Conservation (phyloP, 2,797 vertebrate species). For the Podarcis lilfordi region DNA sequence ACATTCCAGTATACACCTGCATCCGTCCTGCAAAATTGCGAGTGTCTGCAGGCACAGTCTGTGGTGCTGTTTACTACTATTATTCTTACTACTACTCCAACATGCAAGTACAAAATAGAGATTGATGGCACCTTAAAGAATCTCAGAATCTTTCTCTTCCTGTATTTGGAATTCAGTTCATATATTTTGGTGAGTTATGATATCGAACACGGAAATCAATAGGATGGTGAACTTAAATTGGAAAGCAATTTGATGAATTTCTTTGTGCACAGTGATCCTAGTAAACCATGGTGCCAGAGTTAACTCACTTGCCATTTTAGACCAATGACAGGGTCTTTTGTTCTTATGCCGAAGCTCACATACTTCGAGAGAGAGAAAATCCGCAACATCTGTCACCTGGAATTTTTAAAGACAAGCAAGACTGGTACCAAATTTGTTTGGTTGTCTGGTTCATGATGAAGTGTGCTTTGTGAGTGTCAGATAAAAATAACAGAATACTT, state of each 20-base stretch:
- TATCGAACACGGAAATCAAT: conserved; percentile 21
- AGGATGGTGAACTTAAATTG: background rate
- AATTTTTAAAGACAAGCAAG: conserved; percentile 35
- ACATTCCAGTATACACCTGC: too few species aligned
- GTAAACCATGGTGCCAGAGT: conserved; percentile 3
- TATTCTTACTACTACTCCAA: background rate
- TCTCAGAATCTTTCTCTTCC: background rate
- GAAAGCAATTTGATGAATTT: background rate
- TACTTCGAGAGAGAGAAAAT: conserved; percentile 29
- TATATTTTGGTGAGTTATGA: conserved; percentile 7
- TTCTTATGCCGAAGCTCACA: conserved; percentile 34
- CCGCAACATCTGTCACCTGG: conserved; percentile 34
- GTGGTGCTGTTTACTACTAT: too few species aligned
- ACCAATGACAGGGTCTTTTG: conserved; percentile 18
- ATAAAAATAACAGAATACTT: conserved; percentile 50
- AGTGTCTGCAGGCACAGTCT: too few species aligned
- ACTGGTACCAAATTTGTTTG: conserved; percentile 32
- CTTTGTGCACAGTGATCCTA: conserved; percentile 19
- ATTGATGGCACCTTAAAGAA: background rate
- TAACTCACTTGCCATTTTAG: conserved; percentile 38
- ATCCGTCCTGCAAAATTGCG: too few species aligned
- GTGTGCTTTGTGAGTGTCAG: conserved; percentile 20
- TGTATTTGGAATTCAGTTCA: conserved; percentile 6
- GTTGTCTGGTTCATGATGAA: conserved; percentile 46
- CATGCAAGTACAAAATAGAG: background rate